Evolutionary conservation across 2,113 vertebrate genomes (phyloP).

Genomic region (Ibidorhyncha struthersii): DNA sequence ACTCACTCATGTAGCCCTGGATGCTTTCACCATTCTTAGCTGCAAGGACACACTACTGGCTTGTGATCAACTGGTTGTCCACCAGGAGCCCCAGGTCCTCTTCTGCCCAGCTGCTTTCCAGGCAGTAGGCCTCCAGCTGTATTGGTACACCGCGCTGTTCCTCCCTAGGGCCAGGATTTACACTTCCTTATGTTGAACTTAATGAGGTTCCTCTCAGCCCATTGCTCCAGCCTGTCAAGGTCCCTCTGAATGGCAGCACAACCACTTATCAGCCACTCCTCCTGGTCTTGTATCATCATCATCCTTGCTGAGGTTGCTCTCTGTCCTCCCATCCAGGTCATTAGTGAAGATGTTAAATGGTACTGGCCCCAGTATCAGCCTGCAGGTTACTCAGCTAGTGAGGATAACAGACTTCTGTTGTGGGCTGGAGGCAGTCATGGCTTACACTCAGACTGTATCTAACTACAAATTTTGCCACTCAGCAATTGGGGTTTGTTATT

Average conservation of each 20-base stretch:
- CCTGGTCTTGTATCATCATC: neutral
- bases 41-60: neutral
- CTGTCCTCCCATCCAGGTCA: neutral
- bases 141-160: neutral
- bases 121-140: neutral
- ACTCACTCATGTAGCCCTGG: neutral
- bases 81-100: neutral
- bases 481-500: neutral
- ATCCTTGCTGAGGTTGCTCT: neutral
- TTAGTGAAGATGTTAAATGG: neutral
- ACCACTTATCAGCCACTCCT: neutral
- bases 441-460: neutral
- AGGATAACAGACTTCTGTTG: neutral
- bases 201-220: neutral
- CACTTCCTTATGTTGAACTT: neutral
- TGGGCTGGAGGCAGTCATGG: neutral
- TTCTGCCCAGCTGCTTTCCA: neutral
- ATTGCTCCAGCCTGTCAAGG: neutral
- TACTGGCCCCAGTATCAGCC: neutral
- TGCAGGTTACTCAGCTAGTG: neutral
- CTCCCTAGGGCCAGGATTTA: neutral
- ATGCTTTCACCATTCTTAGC: neutral
- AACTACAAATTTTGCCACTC: neutral
- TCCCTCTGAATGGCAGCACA: neutral
- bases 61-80: neutral